These are phyloP conservation scores for Ascidia mentula DNA, from an alignment of 23 tunicate species.

Conservation along the genomic window DNA sequence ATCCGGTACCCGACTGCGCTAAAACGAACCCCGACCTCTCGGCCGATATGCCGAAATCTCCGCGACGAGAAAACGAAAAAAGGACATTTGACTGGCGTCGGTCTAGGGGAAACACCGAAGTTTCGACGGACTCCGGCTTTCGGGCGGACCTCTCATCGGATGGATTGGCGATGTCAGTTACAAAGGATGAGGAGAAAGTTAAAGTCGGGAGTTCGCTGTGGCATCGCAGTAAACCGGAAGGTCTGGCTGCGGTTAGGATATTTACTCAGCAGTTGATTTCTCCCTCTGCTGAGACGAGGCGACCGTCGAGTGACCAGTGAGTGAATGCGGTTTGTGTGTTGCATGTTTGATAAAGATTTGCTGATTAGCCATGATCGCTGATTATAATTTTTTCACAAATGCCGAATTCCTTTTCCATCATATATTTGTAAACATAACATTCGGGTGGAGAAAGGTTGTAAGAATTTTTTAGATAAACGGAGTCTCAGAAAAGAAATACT, in stretches of 20 bases:
- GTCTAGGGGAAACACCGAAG: slow-evolving; percentile 55
- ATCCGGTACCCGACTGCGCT: background rate
- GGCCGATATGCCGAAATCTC: background rate
- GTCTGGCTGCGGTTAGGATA: background rate
- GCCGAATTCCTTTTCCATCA: no score
- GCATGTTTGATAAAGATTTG: no score
- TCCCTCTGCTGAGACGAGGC: background rate
- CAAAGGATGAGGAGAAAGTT: background rate
- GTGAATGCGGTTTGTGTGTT: background rate
- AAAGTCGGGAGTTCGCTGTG: background rate
- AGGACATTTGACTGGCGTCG: background rate
- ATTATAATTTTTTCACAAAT: no score
- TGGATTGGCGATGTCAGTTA: background rate
- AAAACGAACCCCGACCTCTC: no score
- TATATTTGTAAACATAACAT: no score
- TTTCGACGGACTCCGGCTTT: slow-evolving; percentile 53
- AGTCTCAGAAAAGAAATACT: no score
- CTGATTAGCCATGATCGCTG: no score
- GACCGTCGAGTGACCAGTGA: background rate
- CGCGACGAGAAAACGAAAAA: background rate
- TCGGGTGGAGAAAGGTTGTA: no score
- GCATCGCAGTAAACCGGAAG: background rate
- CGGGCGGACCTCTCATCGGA: background rate
- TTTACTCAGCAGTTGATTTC: background rate
- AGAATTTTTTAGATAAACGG: no score